phyloP scores from a whole-genome alignment of 2,888 invertebrate species.

The Lysandra bellargus region DNA sequence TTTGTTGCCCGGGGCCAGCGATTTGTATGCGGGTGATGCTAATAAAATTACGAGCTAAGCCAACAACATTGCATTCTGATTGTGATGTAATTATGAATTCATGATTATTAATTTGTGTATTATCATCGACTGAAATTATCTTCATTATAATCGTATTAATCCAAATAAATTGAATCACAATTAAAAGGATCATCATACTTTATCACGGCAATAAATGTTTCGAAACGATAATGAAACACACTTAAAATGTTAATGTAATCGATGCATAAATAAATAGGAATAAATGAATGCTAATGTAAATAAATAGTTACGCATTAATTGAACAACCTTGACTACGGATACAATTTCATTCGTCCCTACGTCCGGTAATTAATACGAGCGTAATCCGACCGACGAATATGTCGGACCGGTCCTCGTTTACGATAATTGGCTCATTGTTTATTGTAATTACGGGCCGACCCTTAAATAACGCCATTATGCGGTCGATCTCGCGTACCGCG shows the following conservation, averaged over 20 bases:
- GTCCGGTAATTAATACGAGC: constrained; percentile 43
- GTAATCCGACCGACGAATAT: constrained; percentile 42
- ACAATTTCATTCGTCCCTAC: constrained; percentile 37
- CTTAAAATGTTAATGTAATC: constrained; percentile 16
- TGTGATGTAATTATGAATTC: not conserved
- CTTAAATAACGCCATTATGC: constrained; percentile 37
- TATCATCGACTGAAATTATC: not conserved
- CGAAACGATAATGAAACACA: constrained; percentile 22
- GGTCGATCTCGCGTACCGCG: constrained; percentile 34
- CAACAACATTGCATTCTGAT: not conserved
- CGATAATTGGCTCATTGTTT: constrained; percentile 43
- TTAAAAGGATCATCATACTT: constrained; percentile 3
- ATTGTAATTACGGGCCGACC: constrained; percentile 39
- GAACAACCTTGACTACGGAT: constrained; percentile 34
- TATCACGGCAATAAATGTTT: constrained; percentile 15
- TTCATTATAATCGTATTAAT: constrained; percentile 9
- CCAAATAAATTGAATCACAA: constrained; percentile 18
- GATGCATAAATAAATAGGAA: constrained; percentile 13
- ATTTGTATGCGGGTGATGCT: not conserved
- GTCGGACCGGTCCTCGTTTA: constrained; percentile 40
- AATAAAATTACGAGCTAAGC: not conserved
- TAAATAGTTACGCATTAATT: constrained; percentile 22
- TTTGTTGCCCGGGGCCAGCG: no score
- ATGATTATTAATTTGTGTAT: not conserved
- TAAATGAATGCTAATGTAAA: constrained; percentile 24